These are phyloP conservation scores for Bilobella aurantiaca DNA, from an alignment of 1,140 invertebrate species.

Conservation along the genomic window DNA sequence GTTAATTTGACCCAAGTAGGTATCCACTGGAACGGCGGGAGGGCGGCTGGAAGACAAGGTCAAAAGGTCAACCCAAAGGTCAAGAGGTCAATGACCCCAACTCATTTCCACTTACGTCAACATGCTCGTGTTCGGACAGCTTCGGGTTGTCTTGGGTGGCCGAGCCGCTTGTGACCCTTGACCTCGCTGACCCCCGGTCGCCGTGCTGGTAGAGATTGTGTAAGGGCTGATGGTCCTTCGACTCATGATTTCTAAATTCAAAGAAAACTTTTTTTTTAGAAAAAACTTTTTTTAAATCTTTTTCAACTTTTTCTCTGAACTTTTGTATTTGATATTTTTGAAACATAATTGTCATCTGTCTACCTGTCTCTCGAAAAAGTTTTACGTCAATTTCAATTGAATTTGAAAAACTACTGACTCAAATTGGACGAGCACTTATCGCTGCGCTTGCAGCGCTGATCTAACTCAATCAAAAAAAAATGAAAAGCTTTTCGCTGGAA, in stretches of 20 bases:
- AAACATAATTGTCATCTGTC: no score
- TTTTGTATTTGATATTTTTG: no score
- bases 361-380: no score
- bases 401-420: no score
- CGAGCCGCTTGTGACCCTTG: neutral
- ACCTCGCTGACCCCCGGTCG: neutral
- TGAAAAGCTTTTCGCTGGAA: no score
- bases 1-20: slow-evolving; percentile 28
- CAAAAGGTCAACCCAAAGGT: neutral
- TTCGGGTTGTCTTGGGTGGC: neutral
- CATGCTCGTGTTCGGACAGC: slow-evolving; percentile 5
- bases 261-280: neutral
- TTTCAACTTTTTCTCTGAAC: no score
- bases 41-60: neutral
- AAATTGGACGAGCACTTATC: no score
- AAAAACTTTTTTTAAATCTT: no score
- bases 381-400: no score
- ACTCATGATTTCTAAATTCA: neutral
- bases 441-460: no score
- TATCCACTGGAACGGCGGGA: neutral
- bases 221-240: neutral
- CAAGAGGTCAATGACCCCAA: neutral
- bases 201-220: neutral
- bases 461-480: no score
- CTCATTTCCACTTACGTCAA: no score